Evolutionary conservation across 92 coral and sea anemone genomes (phyloP).

Genomic region (Porites divaricata): DNA sequence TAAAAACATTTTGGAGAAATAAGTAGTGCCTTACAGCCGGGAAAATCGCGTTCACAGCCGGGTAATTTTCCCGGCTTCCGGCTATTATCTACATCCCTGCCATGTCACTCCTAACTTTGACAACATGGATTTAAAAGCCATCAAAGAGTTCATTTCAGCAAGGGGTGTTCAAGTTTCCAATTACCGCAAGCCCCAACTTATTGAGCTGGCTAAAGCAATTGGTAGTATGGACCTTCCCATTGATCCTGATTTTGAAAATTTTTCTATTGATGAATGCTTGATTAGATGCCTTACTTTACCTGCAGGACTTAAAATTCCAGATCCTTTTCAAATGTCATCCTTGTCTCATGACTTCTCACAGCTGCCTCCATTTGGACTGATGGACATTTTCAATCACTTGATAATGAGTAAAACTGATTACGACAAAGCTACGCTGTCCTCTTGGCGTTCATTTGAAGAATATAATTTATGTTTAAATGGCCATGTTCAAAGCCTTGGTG

Average conservation of each 20-base stretch:
- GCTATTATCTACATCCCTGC: too few relatives aligned
- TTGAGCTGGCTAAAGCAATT: constrained; percentile 65
- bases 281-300: constrained; percentile 62
- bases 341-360: constrained; percentile 75
- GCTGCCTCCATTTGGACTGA: constrained; percentile 77
- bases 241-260: constrained; percentile 73
- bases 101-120: constrained; percentile 54
- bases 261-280: constrained; percentile 66
- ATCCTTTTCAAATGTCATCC: constrained; percentile 71
- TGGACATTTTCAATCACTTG: constrained; percentile 75
- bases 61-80: too few relatives aligned
- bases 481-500: constrained; percentile 51
- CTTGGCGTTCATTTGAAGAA: constrained; percentile 76
- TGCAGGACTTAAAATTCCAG: constrained; percentile 62
- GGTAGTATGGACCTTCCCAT: constrained; percentile 56
- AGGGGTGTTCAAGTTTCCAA: constrained; percentile 69
- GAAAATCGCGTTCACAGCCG: too few relatives aligned
- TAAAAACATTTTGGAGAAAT: too few relatives aligned
- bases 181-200: constrained; percentile 67
- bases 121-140: constrained; percentile 52
- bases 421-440: constrained; percentile 71
- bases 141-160: constrained; percentile 54
- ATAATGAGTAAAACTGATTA: constrained; percentile 76
- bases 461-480: constrained; percentile 66
- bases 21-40: too few relatives aligned